These are phyloP conservation scores for Oryzias dopingdopingensis DNA, from an alignment of 2,797 vertebrate genomes.

Conservation along the genomic window DNA sequence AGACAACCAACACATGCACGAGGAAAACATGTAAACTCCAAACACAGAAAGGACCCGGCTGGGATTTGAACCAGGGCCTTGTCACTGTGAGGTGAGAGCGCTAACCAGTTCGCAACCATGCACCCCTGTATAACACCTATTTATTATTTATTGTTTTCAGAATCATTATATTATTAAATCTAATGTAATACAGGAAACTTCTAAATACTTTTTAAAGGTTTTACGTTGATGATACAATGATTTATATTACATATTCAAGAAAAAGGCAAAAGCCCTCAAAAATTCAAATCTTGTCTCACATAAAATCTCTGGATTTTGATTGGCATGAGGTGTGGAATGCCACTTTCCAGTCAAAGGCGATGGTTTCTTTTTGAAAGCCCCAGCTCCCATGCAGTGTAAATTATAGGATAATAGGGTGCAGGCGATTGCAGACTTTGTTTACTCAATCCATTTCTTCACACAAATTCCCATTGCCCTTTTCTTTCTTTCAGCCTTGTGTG, in stretches of 20 bases:
- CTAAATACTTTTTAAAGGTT: slow-evolving; percentile 80
- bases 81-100: too few species aligned
- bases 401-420: slow-evolving; percentile 96
- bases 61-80: too few species aligned
- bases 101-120: slow-evolving; percentile 4
- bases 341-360: slow-evolving; percentile 78
- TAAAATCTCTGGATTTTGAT: slow-evolving; percentile 82
- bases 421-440: slow-evolving; percentile 95
- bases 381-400: slow-evolving; percentile 94
- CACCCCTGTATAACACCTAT: slow-evolving; percentile 81
- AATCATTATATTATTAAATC: slow-evolving; percentile 93
- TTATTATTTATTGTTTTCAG: slow-evolving; percentile 88
- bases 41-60: too few species aligned
- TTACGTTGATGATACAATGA: slow-evolving; percentile 90
- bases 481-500: slow-evolving; percentile 87
- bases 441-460: slow-evolving; percentile 97
- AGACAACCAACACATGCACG: too few species aligned
- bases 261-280: slow-evolving; percentile 92
- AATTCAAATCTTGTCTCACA: slow-evolving; percentile 90
- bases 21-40: too few species aligned
- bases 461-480: slow-evolving; percentile 91
- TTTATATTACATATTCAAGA: slow-evolving; percentile 94
- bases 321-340: slow-evolving; percentile 80
- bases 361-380: slow-evolving; percentile 80
- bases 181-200: slow-evolving; percentile 83